Base-by-base conservation (phyloP, 2,888 invertebrate species). In the Plebejus anna region DNA sequence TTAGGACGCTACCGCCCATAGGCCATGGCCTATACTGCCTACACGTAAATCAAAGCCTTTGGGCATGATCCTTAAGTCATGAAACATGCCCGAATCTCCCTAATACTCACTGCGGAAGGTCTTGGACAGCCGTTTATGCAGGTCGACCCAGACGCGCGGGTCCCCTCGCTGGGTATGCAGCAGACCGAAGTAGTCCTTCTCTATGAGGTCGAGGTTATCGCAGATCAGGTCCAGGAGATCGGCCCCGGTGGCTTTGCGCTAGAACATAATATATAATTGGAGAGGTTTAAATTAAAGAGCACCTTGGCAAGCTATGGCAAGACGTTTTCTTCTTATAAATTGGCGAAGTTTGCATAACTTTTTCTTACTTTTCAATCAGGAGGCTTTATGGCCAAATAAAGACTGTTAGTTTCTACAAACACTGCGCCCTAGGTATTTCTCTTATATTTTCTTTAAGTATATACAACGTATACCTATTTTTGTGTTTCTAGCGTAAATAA, bases 161-260 rank as follows among this genome's bases (percentile, higher is more conserved):
- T 97, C 97, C 78, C 97, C 96, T 77, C 96, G 96, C 88, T 98
- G 98, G 78, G 96, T 95, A 89, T 97, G 98, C 78, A 97, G 95
- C 71, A 99, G 94, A 2, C 99, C 98, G 87, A 99, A 99, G 92
- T 98, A 99, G 89, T 99, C 99, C 85, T 96, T 97, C 90, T 99
- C 99, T 78, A 97, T 88, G 36, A 99, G 94, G 88, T 98, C 98
- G 81, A 98, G 94, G 76, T 96, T 95, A 78, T 97, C 97, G 87
- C 98, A 98, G 70, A 99, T 97, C 88, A 95, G 96, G 86, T 98
- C 97, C 80, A 99, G 94, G 36, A 99, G 94, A 77, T 98, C 98
- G 79, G 96, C 96, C 1, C 99, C 99, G 82, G 96, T 97, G 16
- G 98, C 96, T 90, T 98, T 98, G 84, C 98, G 96, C 98, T 98